Evolutionary conservation across 2,797 vertebrate genomes (phyloP), one percentile per base, ranked within the genome.

Genomic region (Ataeniobius toweri): DNA sequence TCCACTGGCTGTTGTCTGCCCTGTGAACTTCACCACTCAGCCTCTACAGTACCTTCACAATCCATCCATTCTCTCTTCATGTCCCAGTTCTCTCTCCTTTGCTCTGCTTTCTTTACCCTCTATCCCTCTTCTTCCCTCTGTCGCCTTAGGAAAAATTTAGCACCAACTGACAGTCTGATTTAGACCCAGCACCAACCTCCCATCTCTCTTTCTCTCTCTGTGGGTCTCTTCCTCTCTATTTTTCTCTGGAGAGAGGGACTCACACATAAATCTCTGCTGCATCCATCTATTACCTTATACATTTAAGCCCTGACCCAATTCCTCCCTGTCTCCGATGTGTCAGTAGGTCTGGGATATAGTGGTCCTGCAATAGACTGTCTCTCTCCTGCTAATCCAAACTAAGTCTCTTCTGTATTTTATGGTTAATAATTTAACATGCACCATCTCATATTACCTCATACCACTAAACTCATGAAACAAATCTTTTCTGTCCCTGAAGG

Each of bases 251-350:
- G 90, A 91, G 83, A 82, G 77, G 80, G 83, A 86, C 85, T 90
- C 75, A 81, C 91, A 91, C 90, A 89, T 93, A 92, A 93, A 93
- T 92, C 89, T 93, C 81, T 58, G 78, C 85, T 84, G 89, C 89
- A 90, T 90, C 92, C 90, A 93, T 92, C 91, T 88, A 91, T 91
- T 91, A 92, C 92, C 88, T 92, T 88, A 90, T 77, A 86, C 90
- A 78, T 83, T 91, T 73, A 26, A 88, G 87, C 82, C 89, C 86
- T 91, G 91, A 92, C 91, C 92, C 88, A 91, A 90, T 92, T 93
- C 87, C 86, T 92, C 82, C 88, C 73, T 71, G 81, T 91, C 89
- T 88, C 87, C 89, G 81, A 88, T 83, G 91, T 92, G 92, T 93
- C 92, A 91, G 88, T 91, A 89, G 90, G 92, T 91, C 85, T 85